Percentiles rank a stretch among this genome's conserved stretches.
Evolutionary conservation across 1,140 invertebrate genomes (phyloP).

Genomic region (Zaprionus gabonicus): DNA sequence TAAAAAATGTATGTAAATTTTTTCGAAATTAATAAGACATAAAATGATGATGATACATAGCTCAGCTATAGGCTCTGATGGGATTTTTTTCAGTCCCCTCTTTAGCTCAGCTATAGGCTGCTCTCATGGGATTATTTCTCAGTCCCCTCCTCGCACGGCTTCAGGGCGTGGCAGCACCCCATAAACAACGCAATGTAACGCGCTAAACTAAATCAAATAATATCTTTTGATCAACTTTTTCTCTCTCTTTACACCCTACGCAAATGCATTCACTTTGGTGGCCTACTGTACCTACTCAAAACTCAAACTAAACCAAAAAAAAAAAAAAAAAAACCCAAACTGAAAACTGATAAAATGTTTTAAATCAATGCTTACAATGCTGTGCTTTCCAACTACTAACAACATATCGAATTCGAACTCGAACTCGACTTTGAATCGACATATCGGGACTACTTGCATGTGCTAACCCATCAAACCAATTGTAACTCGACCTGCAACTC

Average conservation of each 20-base stretch:
- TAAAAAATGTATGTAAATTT: too few species aligned
- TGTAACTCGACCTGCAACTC: constrained; percentile 6
- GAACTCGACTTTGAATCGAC: constrained; percentile 24
- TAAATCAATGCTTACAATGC: constrained; percentile 66
- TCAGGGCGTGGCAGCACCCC: not conserved
- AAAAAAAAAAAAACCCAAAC: constrained; percentile 42
- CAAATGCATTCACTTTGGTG: constrained; percentile 81
- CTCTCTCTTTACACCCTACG: constrained; percentile 78
- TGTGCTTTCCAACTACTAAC: constrained; percentile 80
- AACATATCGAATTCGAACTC: constrained; percentile 35
- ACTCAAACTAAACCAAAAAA: constrained; percentile 48
- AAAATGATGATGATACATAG: too few species aligned
- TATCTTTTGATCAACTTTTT: constrained; percentile 77
- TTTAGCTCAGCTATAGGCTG: too few species aligned
- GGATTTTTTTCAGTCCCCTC: too few species aligned
- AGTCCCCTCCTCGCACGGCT: constrained; percentile 5
- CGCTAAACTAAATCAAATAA: constrained; percentile 70
- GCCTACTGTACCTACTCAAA: constrained; percentile 73
- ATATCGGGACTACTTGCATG: constrained; percentile 64
- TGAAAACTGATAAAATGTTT: constrained; percentile 49
- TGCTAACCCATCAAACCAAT: constrained; percentile 54
- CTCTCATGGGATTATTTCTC: constrained; percentile 26
- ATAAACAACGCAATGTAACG: constrained; percentile 14
- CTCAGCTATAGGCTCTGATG: too few species aligned
- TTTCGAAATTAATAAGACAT: too few species aligned